Evolutionary conservation across 1,140 invertebrate species (phyloP), one percentile per base, ranked within the genome.

Genomic region (Drosophila leontia): DNA sequence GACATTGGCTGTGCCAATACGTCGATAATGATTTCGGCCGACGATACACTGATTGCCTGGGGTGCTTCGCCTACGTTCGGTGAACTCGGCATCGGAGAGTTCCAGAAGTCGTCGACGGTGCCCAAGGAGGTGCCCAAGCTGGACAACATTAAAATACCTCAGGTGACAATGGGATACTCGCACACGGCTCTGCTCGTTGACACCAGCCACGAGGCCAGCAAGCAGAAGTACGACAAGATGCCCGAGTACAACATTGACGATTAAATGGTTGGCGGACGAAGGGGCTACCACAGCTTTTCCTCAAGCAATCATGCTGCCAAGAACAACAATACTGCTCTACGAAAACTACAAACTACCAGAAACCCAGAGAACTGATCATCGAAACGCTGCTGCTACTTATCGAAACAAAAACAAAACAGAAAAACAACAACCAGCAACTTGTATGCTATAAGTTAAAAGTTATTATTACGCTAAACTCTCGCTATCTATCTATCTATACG

Each of bases 31-130:
- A 95, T 98, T 41, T 95, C 97, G 9, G 98, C 98, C 3, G 98
- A 99, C 91, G 97, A 98, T 42, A 96, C 96, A 15, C 95, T 98
- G 13, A 97, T 99, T 70, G 96, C 96, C 41, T 99, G 97, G 97
- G 98, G 98, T 7, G 95, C 96, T 42, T 97, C 97, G 68, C 98
- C 98, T 1, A 98, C 97, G 5, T 99, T 96, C 91, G 98, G 98
- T 7, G 98, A 98, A 95, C 93, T 98, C 93, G 97, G 97, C 74
- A 96, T 97, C 77, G 98, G 98, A 12, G 97, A 98, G 79, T 95
- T 96, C 91, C 96, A 96, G 85, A 98, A 97, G 91, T 98, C 97
- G 0, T 97, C 97, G 15, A 97, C 97, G 5, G 95, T 95, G 39
- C 97, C 98, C n/a, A 96, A 97, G 93, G 98, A 98, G 94, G 97